These are phyloP conservation scores for Flexamia atlantica DNA, from an alignment of 2,888 invertebrate genomes.

Conservation along the genomic window DNA sequence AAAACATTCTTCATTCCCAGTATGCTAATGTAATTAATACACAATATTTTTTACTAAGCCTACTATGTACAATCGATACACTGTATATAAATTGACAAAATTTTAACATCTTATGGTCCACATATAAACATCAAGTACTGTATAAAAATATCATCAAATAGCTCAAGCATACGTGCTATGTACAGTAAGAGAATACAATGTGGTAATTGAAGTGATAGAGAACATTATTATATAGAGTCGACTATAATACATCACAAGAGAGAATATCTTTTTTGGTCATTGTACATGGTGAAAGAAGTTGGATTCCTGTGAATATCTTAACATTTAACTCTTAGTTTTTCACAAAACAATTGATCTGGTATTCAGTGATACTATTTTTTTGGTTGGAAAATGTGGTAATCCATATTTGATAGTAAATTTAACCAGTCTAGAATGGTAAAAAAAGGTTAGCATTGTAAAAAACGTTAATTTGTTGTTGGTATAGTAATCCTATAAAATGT, in stretches of 20 bases:
- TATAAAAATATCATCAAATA: constrained; percentile 55
- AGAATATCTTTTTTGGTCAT: not conserved
- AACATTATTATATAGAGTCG: not conserved
- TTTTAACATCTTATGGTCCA: constrained; percentile 40
- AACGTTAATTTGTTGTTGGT: too few relatives aligned
- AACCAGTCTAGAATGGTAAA: too few relatives aligned
- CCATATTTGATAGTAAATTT: too few relatives aligned
- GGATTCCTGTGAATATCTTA: too few relatives aligned
- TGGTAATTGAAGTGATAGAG: not conserved
- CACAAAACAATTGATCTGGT: too few relatives aligned
- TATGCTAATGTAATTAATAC: not conserved
- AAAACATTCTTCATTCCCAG: not conserved
- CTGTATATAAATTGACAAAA: constrained; percentile 53
- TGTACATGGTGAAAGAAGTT: not conserved
- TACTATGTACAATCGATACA: constrained; percentile 32
- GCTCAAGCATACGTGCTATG: constrained; percentile 34
- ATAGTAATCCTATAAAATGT: too few relatives aligned
- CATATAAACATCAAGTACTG: constrained; percentile 33
- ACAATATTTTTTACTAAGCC: constrained; percentile 26
- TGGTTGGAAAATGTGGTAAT: too few relatives aligned
- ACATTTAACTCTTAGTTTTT: too few relatives aligned
- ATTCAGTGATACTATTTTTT: too few relatives aligned
- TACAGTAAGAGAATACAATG: constrained; percentile 36
- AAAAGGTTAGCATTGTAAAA: too few relatives aligned
- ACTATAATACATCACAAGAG: not conserved